Evolutionary conservation across 2,888 invertebrate genomes (phyloP).

Genomic region (Polydesmus complanatus): DNA sequence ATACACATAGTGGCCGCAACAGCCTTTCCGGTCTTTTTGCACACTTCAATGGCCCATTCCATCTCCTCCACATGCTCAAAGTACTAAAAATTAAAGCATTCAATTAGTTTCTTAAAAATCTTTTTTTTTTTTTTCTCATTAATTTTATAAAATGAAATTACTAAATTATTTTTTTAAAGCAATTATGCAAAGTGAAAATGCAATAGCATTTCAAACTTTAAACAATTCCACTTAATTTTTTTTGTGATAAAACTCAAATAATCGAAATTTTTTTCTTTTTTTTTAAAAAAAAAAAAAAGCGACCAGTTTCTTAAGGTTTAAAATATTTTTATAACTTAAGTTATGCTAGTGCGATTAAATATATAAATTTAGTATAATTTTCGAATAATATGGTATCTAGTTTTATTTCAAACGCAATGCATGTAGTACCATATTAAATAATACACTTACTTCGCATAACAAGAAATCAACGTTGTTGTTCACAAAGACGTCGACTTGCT

Average conservation of each 20-base stretch:
- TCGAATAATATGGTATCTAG: no score
- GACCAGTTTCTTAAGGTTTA: no score
- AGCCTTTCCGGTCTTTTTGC: constrained; percentile 26
- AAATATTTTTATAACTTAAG: no score
- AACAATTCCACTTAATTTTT: no score
- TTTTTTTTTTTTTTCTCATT: no score
- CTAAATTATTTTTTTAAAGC: neutral
- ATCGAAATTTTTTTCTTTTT: no score
- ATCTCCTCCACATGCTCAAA: constrained; percentile 34
- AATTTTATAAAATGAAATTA: no score
- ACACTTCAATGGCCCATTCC: constrained; percentile 33
- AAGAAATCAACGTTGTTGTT: constrained; percentile 32
- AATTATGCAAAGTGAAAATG: neutral
- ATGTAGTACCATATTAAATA: no score
- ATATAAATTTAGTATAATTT: constrained; percentile 15
- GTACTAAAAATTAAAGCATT: constrained; percentile 24
- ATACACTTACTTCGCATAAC: constrained; percentile 28
- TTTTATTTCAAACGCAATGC: no score
- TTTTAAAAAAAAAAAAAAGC: no score
- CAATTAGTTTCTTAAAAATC: neutral
- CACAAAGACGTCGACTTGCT: constrained; percentile 31
- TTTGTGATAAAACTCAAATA: no score
- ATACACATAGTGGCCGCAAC: constrained; percentile 35
- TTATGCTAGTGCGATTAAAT: neutral
- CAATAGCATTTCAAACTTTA: neutral